Evolutionary conservation across 2,888 invertebrate species (phyloP), one percentile per base, ranked within the genome.

Genomic region (Conchocele bisecta): DNA sequence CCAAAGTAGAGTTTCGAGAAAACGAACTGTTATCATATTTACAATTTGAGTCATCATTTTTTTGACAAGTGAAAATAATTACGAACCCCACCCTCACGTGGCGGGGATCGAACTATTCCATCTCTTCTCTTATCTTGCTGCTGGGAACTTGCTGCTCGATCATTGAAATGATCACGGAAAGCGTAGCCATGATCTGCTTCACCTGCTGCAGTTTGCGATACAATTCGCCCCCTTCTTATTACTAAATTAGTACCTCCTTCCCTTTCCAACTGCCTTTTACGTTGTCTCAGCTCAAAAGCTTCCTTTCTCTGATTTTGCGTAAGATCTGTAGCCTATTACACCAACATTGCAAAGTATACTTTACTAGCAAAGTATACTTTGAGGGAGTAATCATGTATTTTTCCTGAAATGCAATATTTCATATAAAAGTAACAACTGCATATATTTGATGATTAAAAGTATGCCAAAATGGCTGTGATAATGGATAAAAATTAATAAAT

Each of bases 221-320:
- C 53, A 17, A 22, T 63, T n/a, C n/a, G n/a, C n/a, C n/a, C n/a
- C n/a, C n/a, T n/a, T n/a, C 53, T 20, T 24, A 54, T 54, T 5
- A 53, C 33, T 15, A 54, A 26, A 11, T 46, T 37, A 20, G 17
- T 53, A 20, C 54, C 54, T 15, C 63, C 63, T 46, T 28, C 44
- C 15, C 22, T 41, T 13, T 42, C 42, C 1, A 53, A 5, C 15
- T 28, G 22, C 24, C 63, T 31, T 26, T 41, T 54, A 24, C 54
- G 54, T 24, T 48, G 54, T 20, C 63, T 37, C 20, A 63, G 22
- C n/a, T 42, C 20, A 42, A 44, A 63, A 20, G 63, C 63, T 17
- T 13, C 28, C 33, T 42, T 22, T 13, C 63, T 39, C 33, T 63
- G 53, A 6, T 37, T 28, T n/a, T 51, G 29, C 3, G 54, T 63